Evolutionary conservation across 2,888 invertebrate genomes (phyloP).

Genomic region (Perizoma flavofasciatum): DNA sequence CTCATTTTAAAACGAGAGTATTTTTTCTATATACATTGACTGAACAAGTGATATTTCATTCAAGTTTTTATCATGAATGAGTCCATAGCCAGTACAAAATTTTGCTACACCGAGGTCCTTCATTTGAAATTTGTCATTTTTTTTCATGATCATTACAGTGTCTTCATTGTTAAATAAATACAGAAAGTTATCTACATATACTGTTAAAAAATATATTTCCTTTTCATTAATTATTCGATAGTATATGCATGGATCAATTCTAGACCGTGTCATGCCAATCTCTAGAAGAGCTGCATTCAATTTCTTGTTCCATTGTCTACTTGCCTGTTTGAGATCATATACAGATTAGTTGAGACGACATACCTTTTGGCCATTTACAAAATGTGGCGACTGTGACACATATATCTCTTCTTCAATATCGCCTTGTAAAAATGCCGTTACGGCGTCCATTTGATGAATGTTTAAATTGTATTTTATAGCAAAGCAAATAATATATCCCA

Average conservation of each 20-base stretch:
- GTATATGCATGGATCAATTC: constrained; percentile 43
- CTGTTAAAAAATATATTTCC: constrained; percentile 36
- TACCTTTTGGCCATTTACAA: no score
- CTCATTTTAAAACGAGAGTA: constrained; percentile 3
- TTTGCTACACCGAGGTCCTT: constrained; percentile 3
- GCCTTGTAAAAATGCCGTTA: constrained; percentile 26
- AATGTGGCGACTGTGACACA: constrained; percentile 7
- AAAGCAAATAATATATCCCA: constrained; percentile 14
- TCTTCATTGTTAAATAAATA: no score
- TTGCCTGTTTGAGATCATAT: not conserved
- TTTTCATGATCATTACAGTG: not conserved
- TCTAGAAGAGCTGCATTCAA: constrained; percentile 21
- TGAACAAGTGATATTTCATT: constrained; percentile 3
- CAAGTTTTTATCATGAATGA: not conserved
- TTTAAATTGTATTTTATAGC: constrained; percentile 21
- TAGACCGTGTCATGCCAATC: constrained; percentile 37
- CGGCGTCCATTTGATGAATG: constrained; percentile 25
- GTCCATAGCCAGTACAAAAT: constrained; percentile 2
- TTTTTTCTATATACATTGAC: constrained; percentile 5
- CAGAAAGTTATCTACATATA: constrained; percentile 35
- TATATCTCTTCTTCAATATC: constrained; percentile 27
- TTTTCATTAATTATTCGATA: constrained; percentile 27
- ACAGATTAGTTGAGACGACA: no score
- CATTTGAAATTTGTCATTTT: constrained; percentile 6
- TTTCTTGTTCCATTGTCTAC: constrained; percentile 2